Conservation (phyloP, 1,140 invertebrate species). For the Tetranychus urticae region DNA sequence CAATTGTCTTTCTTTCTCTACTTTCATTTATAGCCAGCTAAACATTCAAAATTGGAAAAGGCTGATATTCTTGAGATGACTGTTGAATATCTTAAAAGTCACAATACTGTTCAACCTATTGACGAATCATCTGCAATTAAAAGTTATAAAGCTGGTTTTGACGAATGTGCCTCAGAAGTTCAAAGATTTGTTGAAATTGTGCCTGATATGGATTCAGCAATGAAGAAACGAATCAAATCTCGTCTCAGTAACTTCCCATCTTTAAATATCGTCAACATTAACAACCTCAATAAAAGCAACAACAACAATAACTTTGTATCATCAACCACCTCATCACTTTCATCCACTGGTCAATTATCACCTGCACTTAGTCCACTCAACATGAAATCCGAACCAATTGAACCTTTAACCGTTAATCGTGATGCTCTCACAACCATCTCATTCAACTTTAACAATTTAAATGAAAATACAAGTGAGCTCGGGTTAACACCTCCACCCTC, state of each 20-base stretch:
- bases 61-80: conserved; percentile 88
- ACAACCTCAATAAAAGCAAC: neutral
- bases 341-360: conserved; percentile 2
- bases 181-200: conserved; percentile 23
- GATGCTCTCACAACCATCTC: neutral
- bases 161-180: conserved; percentile 63
- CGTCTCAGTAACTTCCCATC: neutral
- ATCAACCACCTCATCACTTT: conserved; percentile 3
- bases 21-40: neutral
- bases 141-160: conserved; percentile 57
- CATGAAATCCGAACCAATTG: no score
- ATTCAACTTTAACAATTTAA: neutral
- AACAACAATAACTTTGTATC: neutral
- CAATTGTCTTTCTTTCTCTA: neutral
- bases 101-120: conserved; percentile 22
- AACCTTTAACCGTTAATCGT: no score
- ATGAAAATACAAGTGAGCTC: neutral
- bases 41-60: conserved; percentile 62
- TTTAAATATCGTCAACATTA: neutral
- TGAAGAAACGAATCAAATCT: conserved; percentile 34
- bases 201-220: conserved; percentile 30
- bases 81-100: conserved; percentile 49
- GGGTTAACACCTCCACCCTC: neutral
- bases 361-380: neutral
- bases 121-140: conserved; percentile 25